Evolutionary conservation across 92 coral and sea anemone species (phyloP), one percentile per base, ranked within the genome.

Genomic region (Actinostola sp.): DNA sequence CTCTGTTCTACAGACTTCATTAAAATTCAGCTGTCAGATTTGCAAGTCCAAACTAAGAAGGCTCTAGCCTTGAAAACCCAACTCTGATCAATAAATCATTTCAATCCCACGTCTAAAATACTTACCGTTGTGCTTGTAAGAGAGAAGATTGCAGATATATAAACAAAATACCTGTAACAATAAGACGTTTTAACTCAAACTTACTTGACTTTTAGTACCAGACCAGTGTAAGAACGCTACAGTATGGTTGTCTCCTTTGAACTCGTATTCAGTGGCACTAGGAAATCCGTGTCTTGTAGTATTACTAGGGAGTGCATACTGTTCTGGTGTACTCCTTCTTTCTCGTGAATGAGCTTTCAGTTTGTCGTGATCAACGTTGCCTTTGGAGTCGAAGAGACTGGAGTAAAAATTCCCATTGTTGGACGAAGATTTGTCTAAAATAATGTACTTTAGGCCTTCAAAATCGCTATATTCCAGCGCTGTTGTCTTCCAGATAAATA

Each of bases 191-290:
- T n/a, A 38, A 33, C 17, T 24, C 2, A 9, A 8, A 15, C 23
- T 61, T 77, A 86, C 92, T 81, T 84, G 30, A 38, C 92, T 86
- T 27, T 57, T 54, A 10, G 84, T 36, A 11, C 92, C 92, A 17
- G 84, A 73, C 92, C 92, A 86, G 58, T 86, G 84, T 21, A 86
- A 68, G 64, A 86, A 86, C 17, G 87, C 92, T 24, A 82, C 88
- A 11, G 67, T 44, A 43, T 86, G 87, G 67, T 82, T 82, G 43
- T 86, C 92, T 3, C 88, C 88, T 20, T 63, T 70, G 41, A 86
- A 79, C 24, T 76, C 87, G 61, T 67, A 86, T 66, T 86, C 92
- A 1, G 69, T 32, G 2, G 60, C 28, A 20, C 60, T 53, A 55
- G 79, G 53, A 23, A 76, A 50, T 58, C 55, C 65, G 12, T 43